These are phyloP conservation scores for Luehdorfia chinensis DNA, from an alignment of 1,140 invertebrate genomes.

Conservation along the genomic window DNA sequence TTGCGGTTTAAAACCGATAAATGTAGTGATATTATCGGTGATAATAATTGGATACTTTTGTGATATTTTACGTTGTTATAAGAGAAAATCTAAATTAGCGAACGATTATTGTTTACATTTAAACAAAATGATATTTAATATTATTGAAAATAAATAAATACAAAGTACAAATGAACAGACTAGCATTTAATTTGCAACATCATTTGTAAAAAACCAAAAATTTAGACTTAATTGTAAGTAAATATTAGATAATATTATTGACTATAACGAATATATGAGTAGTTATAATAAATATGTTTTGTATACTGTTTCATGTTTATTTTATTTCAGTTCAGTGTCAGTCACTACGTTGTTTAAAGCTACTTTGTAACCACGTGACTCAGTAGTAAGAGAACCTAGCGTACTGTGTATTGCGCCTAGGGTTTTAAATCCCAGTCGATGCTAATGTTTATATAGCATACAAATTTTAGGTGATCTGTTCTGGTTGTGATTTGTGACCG, in stretches of 20 bases:
- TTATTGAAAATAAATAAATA: neutral
- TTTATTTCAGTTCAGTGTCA: too few relatives aligned
- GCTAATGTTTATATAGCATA: too few relatives aligned
- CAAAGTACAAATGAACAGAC: conserved; percentile 13
- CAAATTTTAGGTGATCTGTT: too few relatives aligned
- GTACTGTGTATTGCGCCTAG: too few relatives aligned
- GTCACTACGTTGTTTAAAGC: too few relatives aligned
- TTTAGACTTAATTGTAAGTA: conserved; percentile 3
- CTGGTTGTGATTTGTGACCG: too few relatives aligned
- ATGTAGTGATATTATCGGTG: conserved; percentile 7
- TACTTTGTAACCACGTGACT: too few relatives aligned
- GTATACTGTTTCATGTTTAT: conserved; percentile 1
- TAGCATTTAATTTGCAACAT: conserved; percentile 13
- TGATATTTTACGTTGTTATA: conserved; percentile 7
- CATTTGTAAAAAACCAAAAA: neutral
- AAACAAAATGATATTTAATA: neutral
- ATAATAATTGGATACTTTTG: conserved; percentile 11
- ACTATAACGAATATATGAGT: conserved; percentile 12
- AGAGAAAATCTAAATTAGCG: conserved; percentile 1
- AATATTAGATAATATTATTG: conserved; percentile 5
- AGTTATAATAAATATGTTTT: conserved; percentile 12
- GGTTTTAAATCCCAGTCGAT: too few relatives aligned
- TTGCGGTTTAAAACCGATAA: conserved; percentile 6
- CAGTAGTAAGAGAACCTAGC: too few relatives aligned
- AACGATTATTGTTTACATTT: neutral